phyloP scores from a whole-genome alignment of 2,113 vertebrate species.

The Bucco capensis region DNA sequence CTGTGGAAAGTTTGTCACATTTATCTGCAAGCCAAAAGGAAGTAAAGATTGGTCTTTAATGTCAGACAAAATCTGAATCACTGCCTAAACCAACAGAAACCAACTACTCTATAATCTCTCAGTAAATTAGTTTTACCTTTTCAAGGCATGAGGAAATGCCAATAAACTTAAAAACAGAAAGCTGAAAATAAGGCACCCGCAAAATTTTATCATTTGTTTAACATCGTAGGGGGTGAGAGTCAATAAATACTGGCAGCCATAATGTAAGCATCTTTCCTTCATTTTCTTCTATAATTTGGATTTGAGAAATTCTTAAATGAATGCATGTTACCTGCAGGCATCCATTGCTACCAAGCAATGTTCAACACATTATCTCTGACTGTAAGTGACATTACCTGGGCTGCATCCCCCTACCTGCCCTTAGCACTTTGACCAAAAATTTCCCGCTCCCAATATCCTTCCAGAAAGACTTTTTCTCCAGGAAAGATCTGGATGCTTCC shows the following conservation, averaged over 20 bases:
- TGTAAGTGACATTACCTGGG: not conserved
- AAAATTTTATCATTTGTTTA: not conserved
- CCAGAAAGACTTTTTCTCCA: not conserved
- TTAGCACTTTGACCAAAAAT: not conserved
- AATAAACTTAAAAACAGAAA: not conserved
- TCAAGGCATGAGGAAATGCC: not conserved
- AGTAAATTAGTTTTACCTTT: conserved; percentile 12
- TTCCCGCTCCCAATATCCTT: not conserved
- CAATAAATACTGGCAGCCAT: not conserved
- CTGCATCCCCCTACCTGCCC: not conserved
- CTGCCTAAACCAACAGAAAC: conserved; percentile 8
- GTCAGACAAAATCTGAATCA: not conserved
- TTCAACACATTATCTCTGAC: not conserved
- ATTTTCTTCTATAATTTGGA: not conserved
- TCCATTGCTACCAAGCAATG: not conserved
- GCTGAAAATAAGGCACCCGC: not conserved
- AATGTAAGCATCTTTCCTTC: not conserved
- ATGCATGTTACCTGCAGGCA: not conserved
- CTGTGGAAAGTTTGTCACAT: not conserved
- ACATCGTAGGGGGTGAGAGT: not conserved
- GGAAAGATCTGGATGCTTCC: not conserved
- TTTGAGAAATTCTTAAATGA: not conserved
- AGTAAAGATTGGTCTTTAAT: not conserved
- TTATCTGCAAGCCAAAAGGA: not conserved
- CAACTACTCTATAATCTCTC: not conserved